These are phyloP conservation scores for Esox niger DNA, from an alignment of 2,113 vertebrate species.

Conservation along the genomic window DNA sequence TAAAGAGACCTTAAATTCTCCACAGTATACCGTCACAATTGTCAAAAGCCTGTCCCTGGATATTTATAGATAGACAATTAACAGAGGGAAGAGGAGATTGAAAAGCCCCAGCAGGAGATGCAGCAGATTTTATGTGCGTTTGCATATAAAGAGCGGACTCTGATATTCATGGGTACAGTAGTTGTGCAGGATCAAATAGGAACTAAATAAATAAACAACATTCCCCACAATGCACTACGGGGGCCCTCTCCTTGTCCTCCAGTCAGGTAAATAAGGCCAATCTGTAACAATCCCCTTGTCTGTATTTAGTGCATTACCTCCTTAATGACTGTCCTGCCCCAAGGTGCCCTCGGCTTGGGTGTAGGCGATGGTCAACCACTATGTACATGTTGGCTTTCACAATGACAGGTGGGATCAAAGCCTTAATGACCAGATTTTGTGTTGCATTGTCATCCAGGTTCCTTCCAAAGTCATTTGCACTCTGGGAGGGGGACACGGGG, in stretches of 20 bases:
- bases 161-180: no score
- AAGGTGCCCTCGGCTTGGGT: slow-evolving; percentile 35
- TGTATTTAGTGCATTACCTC: slow-evolving; percentile 49
- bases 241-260: slow-evolving; percentile 6
- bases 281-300: slow-evolving; percentile 57
- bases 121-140: no score
- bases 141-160: no score
- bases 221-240: background rate
- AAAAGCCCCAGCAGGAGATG: background rate
- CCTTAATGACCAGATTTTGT: background rate
- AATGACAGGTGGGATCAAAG: slow-evolving; percentile 25
- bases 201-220: background rate
- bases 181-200: background rate
- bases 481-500: no score
- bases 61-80: background rate
- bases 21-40: background rate
- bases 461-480: no score
- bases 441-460: no score
- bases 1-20: no score
- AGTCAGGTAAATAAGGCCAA: slow-evolving; percentile 25
- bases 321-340: slow-evolving; percentile 22
- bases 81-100: background rate
- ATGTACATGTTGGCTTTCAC: slow-evolving; percentile 6
- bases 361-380: background rate
- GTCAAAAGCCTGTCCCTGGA: background rate